phyloP scores from a whole-genome alignment of 2,888 invertebrate species.

The Craniophora ligustri region DNA sequence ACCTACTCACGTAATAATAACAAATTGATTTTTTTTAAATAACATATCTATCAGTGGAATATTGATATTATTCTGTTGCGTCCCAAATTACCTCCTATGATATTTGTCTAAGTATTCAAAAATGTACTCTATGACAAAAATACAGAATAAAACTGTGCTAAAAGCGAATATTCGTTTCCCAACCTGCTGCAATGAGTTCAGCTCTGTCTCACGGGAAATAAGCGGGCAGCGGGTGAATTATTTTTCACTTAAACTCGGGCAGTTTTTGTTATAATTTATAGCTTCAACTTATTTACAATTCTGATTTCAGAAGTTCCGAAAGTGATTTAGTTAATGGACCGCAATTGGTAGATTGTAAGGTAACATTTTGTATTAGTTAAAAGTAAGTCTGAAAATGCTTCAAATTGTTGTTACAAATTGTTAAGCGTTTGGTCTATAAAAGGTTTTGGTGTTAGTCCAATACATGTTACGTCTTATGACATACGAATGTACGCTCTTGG shows the following conservation, averaged over 20 bases:
- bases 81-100: no score
- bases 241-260: slow-evolving; percentile 15
- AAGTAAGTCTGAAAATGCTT: not conserved
- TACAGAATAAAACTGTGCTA: not conserved
- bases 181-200: not conserved
- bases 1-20: no score
- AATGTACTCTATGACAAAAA: no score
- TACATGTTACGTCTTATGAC: no score
- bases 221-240: not conserved
- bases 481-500: no score
- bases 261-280: slow-evolving; percentile 3
- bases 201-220: slow-evolving; percentile 34
- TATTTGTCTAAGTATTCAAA: no score
- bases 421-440: no score
- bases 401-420: not conserved
- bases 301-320: not conserved
- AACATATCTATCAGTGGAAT: no score
- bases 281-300: slow-evolving; percentile 5
- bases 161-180: slow-evolving; percentile 1
- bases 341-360: not conserved
- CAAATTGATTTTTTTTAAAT: no score
- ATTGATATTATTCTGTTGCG: no score
- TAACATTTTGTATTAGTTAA: not conserved
- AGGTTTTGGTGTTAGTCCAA: no score
- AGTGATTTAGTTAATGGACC: slow-evolving; percentile 5